Evolutionary conservation across 2,797 vertebrate genomes (phyloP).

Genomic region (Erithacus rubecula): DNA sequence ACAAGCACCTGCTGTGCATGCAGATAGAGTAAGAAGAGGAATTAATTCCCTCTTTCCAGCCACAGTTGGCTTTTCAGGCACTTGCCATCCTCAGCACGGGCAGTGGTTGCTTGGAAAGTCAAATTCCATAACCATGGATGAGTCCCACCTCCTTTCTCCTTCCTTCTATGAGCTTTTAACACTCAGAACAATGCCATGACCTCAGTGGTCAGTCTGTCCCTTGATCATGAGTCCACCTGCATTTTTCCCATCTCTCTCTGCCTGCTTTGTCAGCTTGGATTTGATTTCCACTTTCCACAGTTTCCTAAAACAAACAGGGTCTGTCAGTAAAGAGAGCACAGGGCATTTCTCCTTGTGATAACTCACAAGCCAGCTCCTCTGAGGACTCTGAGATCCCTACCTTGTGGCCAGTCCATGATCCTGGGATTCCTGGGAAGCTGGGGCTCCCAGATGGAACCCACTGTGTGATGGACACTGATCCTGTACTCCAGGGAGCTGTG

Average conservation of each 20-base stretch:
- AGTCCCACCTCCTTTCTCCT: neutral
- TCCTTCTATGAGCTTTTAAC: neutral
- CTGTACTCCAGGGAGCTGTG: neutral
- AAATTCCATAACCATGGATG: neutral
- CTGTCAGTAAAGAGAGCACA: neutral
- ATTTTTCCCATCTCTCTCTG: rapidly evolving
- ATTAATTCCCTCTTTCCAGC: neutral
- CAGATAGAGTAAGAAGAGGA: neutral
- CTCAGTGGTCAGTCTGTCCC: neutral
- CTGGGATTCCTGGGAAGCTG: neutral
- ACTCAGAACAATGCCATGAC: neutral
- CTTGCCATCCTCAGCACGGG: rapidly evolving
- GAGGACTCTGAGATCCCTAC: neutral
- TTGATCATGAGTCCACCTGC: neutral
- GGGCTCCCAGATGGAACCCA: neutral
- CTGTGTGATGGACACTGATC: neutral
- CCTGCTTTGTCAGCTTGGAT: neutral
- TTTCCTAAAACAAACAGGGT: neutral
- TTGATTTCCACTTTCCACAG: neutral
- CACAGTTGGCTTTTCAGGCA: neutral
- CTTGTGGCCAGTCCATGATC: neutral
- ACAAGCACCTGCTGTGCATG: neutral
- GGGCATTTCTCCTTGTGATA: neutral
- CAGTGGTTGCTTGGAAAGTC: neutral
- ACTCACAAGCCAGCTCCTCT: neutral